A percentile compares a stretch with the other conserved stretches of the same genome.
phyloP scores from a whole-genome alignment of 2,113 vertebrate species.

The Trinectes maculatus region DNA sequence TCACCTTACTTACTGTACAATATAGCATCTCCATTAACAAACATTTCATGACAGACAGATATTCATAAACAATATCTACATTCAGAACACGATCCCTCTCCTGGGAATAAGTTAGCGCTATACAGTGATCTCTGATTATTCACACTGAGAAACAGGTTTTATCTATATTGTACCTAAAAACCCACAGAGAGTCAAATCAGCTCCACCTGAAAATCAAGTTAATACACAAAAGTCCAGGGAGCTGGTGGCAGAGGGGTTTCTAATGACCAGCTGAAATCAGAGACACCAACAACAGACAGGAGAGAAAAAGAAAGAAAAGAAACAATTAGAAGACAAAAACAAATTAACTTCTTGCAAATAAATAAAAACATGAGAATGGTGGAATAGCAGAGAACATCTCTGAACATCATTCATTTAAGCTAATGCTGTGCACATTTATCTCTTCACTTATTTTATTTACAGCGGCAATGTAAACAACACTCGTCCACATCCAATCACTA shows the following conservation, averaged over 20 bases:
- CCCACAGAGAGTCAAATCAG: conserved; percentile 29
- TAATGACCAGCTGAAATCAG: conserved; percentile 19
- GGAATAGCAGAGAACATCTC: not conserved
- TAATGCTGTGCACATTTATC: not conserved
- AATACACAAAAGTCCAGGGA: conserved; percentile 19
- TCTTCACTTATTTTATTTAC: conserved; percentile 12
- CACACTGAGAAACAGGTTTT: conserved; percentile 42
- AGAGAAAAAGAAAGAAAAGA: conserved; percentile 3
- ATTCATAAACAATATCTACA: conserved; percentile 78
- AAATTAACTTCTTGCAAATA: conserved; percentile 34
- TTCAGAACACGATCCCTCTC: conserved; percentile 58
- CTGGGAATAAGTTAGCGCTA: conserved; percentile 71
- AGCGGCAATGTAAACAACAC: conserved; percentile 25
- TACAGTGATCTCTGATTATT: conserved; percentile 64
- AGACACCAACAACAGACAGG: conserved; percentile 6
- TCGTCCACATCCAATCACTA: not conserved
- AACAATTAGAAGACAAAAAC: not conserved
- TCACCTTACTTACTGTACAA: conserved; percentile 75
- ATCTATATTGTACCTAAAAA: conserved; percentile 44
- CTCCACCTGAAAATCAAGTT: conserved; percentile 17
- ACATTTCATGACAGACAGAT: conserved; percentile 64
- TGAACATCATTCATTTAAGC: conserved; percentile 38
- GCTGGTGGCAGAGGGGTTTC: conserved; percentile 33
- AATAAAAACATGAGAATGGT: conserved; percentile 32
- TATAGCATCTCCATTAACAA: conserved; percentile 75